Percentiles rank a stretch among this genome's conserved stretches.
Conservation (phyloP, 2,888 invertebrate genomes). For the Drosophila meridionalis region DNA sequence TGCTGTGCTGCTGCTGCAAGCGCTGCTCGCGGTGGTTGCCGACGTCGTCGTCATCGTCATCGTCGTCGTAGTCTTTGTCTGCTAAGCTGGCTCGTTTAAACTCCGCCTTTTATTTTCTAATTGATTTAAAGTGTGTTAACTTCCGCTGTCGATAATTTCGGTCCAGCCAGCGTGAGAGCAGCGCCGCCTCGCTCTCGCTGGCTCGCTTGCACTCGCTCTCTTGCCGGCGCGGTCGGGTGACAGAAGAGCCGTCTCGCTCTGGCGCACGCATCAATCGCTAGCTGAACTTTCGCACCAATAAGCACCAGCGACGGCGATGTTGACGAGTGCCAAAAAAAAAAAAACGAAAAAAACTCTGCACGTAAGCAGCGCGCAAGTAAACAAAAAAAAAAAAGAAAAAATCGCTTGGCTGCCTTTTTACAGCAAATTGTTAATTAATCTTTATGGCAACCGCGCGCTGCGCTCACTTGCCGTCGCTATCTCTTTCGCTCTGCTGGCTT, state of each 20-base stretch:
- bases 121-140: slow-evolving; percentile 83
- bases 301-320: slow-evolving; percentile 61
- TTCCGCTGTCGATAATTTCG: slow-evolving; percentile 82
- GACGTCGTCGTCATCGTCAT: slow-evolving; percentile 18
- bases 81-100: slow-evolving; percentile 73
- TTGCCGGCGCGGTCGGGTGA: slow-evolving; percentile 17
- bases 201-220: slow-evolving; percentile 30
- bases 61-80: slow-evolving; percentile 52
- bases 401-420: slow-evolving; percentile 59
- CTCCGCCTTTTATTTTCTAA: slow-evolving; percentile 83
- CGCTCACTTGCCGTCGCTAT: slow-evolving; percentile 10
- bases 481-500: slow-evolving; percentile 13
- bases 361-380: slow-evolving; percentile 20
- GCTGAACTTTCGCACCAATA: slow-evolving; percentile 74
- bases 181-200: slow-evolving; percentile 24
- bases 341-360: slow-evolving; percentile 7
- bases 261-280: slow-evolving; percentile 52
- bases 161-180: slow-evolving; percentile 64
- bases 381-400: slow-evolving; percentile 17
- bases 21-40: slow-evolving; percentile 33
- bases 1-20: slow-evolving; percentile 10
- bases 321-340: slow-evolving; percentile 67
- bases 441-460: slow-evolving; percentile 59
- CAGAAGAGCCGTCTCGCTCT: slow-evolving; percentile 70
- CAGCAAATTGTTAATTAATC: slow-evolving; percentile 82